These are phyloP conservation scores for Calliopsis andreniformis DNA, from an alignment of 1,140 invertebrate genomes.

Conservation along the genomic window DNA sequence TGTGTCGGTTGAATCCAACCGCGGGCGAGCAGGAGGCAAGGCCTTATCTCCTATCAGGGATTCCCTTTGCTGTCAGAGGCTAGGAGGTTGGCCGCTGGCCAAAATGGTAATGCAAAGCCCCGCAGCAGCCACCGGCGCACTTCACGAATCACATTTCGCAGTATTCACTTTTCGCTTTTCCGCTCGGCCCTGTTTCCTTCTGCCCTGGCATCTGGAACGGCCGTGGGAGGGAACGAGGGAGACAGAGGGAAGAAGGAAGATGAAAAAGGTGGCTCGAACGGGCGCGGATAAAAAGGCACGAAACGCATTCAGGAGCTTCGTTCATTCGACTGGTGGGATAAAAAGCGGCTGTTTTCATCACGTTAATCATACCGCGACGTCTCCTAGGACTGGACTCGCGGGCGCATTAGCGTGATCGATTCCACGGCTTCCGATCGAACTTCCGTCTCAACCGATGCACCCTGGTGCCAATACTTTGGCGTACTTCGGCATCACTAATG, in stretches of 20 bases:
- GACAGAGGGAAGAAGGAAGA: constrained; percentile 42
- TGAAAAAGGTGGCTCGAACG: constrained; percentile 53
- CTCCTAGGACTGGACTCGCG: neutral
- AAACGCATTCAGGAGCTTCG: constrained; percentile 33
- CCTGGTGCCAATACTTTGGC: neutral
- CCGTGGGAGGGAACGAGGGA: neutral
- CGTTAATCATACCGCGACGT: constrained; percentile 49
- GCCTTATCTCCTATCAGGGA: constrained; percentile 70
- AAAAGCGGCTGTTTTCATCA: constrained; percentile 53
- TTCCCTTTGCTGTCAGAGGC: constrained; percentile 56
- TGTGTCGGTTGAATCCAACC: constrained; percentile 60
- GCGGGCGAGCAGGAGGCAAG: constrained; percentile 45
- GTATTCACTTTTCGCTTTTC: constrained; percentile 72
- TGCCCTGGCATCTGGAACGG: constrained; percentile 33
- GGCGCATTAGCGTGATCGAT: constrained; percentile 32
- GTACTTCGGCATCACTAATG: neutral
- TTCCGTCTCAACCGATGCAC: neutral
- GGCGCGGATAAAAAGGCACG: constrained; percentile 41
- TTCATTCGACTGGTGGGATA: constrained; percentile 42
- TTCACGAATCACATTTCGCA: constrained; percentile 69
- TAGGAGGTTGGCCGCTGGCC: constrained; percentile 64
- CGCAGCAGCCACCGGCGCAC: constrained; percentile 38
- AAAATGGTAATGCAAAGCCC: constrained; percentile 73
- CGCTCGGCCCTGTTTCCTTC: constrained; percentile 50
- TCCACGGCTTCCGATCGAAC: constrained; percentile 15